Conservation (phyloP, 2,888 invertebrate genomes). For the Alentia gelatinosa region DNA sequence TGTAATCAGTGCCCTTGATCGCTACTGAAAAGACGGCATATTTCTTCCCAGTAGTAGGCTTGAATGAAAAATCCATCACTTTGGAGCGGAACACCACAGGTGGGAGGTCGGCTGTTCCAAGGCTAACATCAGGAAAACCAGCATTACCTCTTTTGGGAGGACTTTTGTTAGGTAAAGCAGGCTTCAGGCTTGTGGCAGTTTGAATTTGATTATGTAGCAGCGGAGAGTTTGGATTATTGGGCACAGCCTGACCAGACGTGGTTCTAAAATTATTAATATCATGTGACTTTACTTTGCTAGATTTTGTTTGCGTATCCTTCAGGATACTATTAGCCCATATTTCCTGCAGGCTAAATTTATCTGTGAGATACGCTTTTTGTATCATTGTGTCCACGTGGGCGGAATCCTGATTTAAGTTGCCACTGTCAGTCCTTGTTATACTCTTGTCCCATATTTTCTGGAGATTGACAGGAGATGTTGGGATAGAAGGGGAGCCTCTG, state of each 20-base stretch:
- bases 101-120: neutral
- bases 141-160: no score
- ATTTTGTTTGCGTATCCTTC: neutral
- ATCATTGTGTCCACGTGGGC: neutral
- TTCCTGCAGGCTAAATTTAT: neutral
- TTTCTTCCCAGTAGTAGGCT: neutral
- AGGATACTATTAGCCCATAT: neutral
- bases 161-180: neutral
- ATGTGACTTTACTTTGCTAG: neutral
- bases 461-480: neutral
- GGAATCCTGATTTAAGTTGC: neutral
- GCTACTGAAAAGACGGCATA: conserved; percentile 6
- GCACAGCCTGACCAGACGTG: no score
- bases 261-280: no score
- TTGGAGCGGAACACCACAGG: neutral
- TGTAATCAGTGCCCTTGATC: conserved; percentile 22
- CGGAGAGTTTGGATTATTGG: neutral
- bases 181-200: neutral
- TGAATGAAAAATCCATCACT: neutral
- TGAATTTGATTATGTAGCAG: neutral
- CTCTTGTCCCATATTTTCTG: conserved; percentile 10
- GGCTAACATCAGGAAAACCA: neutral
- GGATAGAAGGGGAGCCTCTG: no score
- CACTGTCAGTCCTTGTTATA: neutral
- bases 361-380: neutral